These are phyloP conservation scores for Acrobasis suavella DNA, from an alignment of 2,888 invertebrate genomes.

Conservation along the genomic window DNA sequence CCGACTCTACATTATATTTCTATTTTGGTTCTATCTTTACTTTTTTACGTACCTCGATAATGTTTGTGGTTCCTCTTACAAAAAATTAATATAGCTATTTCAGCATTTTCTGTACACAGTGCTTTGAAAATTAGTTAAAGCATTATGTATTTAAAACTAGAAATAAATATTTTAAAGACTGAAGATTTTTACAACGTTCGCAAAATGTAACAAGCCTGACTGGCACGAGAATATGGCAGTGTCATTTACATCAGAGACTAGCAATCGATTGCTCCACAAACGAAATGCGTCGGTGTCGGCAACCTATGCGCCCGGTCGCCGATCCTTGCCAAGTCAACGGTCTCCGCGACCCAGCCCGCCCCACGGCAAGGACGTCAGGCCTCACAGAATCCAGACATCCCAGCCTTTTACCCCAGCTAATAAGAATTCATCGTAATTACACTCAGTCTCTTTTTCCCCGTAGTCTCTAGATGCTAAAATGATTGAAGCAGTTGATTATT, in stretches of 20 bases:
- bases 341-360: conserved; percentile 27
- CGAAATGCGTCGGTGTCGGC: conserved; percentile 28
- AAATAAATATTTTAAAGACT: too few relatives aligned
- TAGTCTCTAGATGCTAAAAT: background rate
- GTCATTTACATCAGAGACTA: conserved; percentile 1
- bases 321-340: conserved; percentile 36
- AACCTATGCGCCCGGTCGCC: conserved; percentile 32
- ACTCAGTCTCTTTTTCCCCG: background rate
- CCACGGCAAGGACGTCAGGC: conserved; percentile 23
- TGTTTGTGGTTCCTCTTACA: too few relatives aligned
- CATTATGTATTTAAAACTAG: too few relatives aligned
- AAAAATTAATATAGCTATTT: too few relatives aligned
- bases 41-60: too few relatives aligned
- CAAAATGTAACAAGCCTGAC: background rate
- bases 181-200: background rate
- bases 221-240: background rate
- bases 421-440: background rate
- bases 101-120: too few relatives aligned
- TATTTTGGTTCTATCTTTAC: too few relatives aligned
- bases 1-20: too few relatives aligned
- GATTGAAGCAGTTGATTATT: background rate
- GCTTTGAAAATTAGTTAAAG: too few relatives aligned
- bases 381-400: conserved; percentile 3
- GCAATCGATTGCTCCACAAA: conserved; percentile 18
- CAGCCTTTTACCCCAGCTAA: conserved; percentile 1